A percentile compares a stretch with the other conserved stretches of the same genome.
Evolutionary conservation across 2,888 invertebrate genomes (phyloP).

Genomic region (Gnatocerus cornutus): DNA sequence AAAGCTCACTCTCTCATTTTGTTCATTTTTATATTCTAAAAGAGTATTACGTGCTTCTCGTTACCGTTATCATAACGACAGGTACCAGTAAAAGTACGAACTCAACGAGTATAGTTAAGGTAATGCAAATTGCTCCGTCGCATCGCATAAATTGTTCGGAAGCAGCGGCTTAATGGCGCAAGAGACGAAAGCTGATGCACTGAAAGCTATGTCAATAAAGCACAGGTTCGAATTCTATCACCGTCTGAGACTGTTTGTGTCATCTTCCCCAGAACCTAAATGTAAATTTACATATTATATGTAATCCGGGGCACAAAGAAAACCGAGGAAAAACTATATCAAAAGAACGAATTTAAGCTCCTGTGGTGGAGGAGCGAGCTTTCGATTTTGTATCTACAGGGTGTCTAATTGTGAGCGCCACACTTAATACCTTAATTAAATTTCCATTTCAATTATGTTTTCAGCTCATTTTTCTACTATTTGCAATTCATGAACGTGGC

Average conservation of each 20-base stretch:
- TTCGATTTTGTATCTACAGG: no score
- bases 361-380: no score
- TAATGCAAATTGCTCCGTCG: constrained; percentile 18
- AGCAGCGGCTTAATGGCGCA: constrained; percentile 7
- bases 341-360: constrained; percentile 3
- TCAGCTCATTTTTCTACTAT: constrained; percentile 18
- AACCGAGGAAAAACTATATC: constrained; percentile 2
- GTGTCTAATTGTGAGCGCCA: no score
- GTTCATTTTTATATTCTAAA: background rate
- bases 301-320: constrained; percentile 2
- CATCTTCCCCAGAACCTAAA: constrained; percentile 3
- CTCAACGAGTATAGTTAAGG: background rate
- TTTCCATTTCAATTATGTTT: constrained; percentile 21
- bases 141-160: constrained; percentile 12
- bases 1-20: background rate
- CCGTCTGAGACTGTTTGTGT: constrained; percentile 14
- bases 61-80: constrained; percentile 4
- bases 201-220: constrained; percentile 14
- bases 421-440: constrained; percentile 7
- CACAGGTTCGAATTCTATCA: constrained; percentile 14
- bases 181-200: constrained; percentile 14
- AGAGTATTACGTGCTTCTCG: background rate
- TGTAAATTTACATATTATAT: constrained; percentile 15
- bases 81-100: constrained; percentile 9
- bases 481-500: constrained; percentile 24